These are phyloP conservation scores for Labeo rohita DNA, from an alignment of 2,113 vertebrate genomes.

Conservation along the genomic window DNA sequence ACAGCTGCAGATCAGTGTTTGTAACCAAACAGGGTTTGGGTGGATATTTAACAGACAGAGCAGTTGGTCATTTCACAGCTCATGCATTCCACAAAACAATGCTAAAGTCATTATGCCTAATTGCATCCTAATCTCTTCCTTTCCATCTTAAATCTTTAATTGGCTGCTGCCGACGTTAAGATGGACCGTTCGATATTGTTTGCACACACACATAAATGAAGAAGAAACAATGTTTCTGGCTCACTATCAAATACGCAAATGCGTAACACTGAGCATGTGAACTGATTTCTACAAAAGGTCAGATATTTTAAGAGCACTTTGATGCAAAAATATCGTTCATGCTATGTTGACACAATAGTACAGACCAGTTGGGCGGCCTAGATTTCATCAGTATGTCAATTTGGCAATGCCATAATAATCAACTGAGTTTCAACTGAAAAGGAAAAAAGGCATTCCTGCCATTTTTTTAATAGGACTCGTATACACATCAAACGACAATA, in stretches of 20 bases:
- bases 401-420: not conserved
- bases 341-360: not conserved
- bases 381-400: not conserved
- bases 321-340: not conserved
- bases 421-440: not conserved
- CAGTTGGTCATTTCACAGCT: conserved; percentile 77
- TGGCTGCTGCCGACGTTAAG: conserved; percentile 64
- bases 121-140: conserved; percentile 73
- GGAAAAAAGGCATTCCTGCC: not conserved
- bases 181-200: conserved; percentile 1
- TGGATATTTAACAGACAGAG: conserved; percentile 45
- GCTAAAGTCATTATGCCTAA: conserved; percentile 75
- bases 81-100: conserved; percentile 73
- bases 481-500: not conserved
- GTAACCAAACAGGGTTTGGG: not conserved
- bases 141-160: conserved; percentile 70
- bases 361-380: not conserved
- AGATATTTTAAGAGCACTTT: not conserved
- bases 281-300: not conserved
- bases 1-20: conserved; percentile 18
- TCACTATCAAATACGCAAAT: not conserved
- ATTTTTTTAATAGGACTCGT: not conserved
- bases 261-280: not conserved
- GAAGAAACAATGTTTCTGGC: not conserved
- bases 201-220: not conserved